A percentile compares a stretch with the other conserved stretches of the same genome.
phyloP scores from a whole-genome alignment of 1,140 invertebrate species.

The Acromyrmex charruanus region DNA sequence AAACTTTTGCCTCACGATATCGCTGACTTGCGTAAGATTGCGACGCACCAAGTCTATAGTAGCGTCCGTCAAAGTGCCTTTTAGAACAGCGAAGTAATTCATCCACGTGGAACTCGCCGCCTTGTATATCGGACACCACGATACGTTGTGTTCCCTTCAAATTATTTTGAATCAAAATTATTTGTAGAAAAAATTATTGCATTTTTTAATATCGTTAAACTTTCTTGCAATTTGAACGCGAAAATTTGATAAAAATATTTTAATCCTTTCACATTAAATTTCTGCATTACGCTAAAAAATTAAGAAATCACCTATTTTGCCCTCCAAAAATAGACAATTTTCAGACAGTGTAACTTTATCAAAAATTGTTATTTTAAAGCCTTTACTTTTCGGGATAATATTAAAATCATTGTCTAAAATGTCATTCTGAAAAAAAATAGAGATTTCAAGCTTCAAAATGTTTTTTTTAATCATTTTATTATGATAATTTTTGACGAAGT shows the following conservation, averaged over 20 bases:
- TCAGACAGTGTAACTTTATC: too few relatives aligned
- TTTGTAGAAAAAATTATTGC: neutral
- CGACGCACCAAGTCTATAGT: constrained; percentile 66
- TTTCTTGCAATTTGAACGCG: neutral
- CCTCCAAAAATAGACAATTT: too few relatives aligned
- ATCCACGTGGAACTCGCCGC: constrained; percentile 87
- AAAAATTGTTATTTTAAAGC: too few relatives aligned
- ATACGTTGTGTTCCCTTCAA: constrained; percentile 83
- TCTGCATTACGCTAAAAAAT: too few relatives aligned
- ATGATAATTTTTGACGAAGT: too few relatives aligned
- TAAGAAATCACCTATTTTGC: too few relatives aligned
- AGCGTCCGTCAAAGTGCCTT: constrained; percentile 82
- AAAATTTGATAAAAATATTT: neutral
- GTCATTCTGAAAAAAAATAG: too few relatives aligned
- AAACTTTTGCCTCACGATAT: constrained; percentile 81
- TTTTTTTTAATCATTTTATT: too few relatives aligned
- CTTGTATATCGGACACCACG: constrained; percentile 88
- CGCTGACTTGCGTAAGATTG: constrained; percentile 78
- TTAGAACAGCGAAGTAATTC: constrained; percentile 87
- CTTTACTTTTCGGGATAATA: too few relatives aligned
- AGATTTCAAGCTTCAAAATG: too few relatives aligned
- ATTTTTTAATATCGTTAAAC: neutral
- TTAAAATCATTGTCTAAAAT: too few relatives aligned
- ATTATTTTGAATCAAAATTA: constrained; percentile 70
- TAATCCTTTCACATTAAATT: neutral